phyloP scores from a whole-genome alignment of 1,140 invertebrate genomes.

The Spodoptera litura region DNA sequence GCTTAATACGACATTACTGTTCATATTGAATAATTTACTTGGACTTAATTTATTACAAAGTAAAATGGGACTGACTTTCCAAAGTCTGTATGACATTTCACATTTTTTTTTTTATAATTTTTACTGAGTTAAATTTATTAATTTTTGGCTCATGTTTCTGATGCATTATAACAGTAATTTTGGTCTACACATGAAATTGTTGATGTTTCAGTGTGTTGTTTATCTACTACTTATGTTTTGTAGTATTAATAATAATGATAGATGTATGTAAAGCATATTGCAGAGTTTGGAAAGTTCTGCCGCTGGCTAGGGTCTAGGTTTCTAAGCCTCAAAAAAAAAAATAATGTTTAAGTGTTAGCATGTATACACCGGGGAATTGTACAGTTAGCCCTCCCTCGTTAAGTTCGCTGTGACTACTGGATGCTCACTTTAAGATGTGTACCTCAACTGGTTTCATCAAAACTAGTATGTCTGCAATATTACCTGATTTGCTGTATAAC shows the following conservation, averaged over 20 bases:
- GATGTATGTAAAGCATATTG: conserved; percentile 63
- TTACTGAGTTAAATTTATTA: conserved; percentile 56
- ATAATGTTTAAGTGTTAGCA: conserved; percentile 85
- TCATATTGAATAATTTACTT: conserved; percentile 87
- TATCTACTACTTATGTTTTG: conserved; percentile 60
- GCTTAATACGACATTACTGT: conserved; percentile 77
- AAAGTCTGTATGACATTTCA: conserved; percentile 77
- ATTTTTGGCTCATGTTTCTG: conserved; percentile 51
- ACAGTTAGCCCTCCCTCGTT: conserved; percentile 86
- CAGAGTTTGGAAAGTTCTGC: conserved; percentile 84
- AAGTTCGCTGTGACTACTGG: conserved; percentile 84
- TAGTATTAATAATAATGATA: conserved; percentile 67
- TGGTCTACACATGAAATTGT: conserved; percentile 64
- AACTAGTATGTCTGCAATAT: conserved; percentile 72
- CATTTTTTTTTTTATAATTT: conserved; percentile 62
- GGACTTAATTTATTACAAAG: conserved; percentile 87
- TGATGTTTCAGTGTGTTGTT: conserved; percentile 59
- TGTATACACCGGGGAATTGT: conserved; percentile 85
- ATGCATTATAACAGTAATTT: conserved; percentile 62
- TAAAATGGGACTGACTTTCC: conserved; percentile 84
- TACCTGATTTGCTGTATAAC: conserved; percentile 60
- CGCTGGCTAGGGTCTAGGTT: conserved; percentile 79
- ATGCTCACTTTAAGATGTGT: conserved; percentile 80
- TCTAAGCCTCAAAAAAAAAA: conserved; percentile 80
- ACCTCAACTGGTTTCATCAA: conserved; percentile 78